A percentile compares a stretch with the other conserved stretches of the same genome.
Conservation (phyloP, 2,113 vertebrate species). For the Dolichotis patagonum region DNA sequence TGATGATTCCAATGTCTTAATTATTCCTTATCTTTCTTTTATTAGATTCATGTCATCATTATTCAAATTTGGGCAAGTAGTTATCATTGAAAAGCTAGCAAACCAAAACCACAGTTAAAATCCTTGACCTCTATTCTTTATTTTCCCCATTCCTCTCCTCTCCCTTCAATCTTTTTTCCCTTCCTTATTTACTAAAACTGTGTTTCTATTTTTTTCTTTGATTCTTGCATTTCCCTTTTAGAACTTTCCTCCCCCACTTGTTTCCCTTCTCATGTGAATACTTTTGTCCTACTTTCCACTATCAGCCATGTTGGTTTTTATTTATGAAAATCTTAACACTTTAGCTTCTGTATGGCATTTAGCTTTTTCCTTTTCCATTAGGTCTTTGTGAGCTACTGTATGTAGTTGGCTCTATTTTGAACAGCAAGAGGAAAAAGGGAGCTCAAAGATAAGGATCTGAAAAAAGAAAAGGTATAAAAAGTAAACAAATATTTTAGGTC, state of each 20-base stretch:
- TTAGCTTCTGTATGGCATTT: neutral
- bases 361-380: neutral
- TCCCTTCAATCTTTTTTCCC: neutral
- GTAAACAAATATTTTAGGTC: neutral
- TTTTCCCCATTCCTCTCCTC: neutral
- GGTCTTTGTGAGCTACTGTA: neutral
- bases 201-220: neutral
- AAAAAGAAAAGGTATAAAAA: neutral
- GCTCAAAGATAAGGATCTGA: neutral
- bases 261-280: neutral
- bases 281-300: neutral
- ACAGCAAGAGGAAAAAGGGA: neutral
- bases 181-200: neutral
- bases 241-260: neutral
- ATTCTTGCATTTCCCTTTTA: neutral
- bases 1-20: neutral
- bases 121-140: neutral
- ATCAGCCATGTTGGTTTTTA: neutral
- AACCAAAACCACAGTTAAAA: neutral
- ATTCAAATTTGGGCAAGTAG: neutral
- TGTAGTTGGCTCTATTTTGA: neutral
- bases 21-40: neutral
- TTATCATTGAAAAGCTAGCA: neutral
- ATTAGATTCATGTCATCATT: neutral
- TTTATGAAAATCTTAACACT: neutral